phyloP scores from a whole-genome alignment of 1,140 invertebrate species.

The Tetraneura akinire region DNA sequence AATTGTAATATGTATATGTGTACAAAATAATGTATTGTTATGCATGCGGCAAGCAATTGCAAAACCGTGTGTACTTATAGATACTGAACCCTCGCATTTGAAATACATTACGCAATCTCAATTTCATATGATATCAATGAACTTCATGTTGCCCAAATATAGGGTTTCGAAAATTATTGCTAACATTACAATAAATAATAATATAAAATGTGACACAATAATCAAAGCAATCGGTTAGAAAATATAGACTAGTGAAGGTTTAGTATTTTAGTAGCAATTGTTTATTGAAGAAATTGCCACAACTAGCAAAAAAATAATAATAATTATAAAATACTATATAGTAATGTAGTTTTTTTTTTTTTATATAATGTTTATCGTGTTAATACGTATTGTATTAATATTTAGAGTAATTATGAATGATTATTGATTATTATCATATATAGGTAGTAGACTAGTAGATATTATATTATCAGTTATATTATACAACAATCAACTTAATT shows the following conservation, averaged over 20 bases:
- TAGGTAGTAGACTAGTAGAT: too few relatives aligned
- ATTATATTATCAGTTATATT: too few relatives aligned
- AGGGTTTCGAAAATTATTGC: conserved; percentile 20
- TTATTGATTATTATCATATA: too few relatives aligned
- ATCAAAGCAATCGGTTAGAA: neutral
- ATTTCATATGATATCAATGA: conserved; percentile 16
- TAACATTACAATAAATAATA: neutral
- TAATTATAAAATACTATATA: too few relatives aligned
- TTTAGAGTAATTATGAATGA: too few relatives aligned
- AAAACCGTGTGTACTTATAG: neutral
- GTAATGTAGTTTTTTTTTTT: too few relatives aligned
- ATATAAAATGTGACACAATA: conserved; percentile 1
- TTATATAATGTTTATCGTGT: too few relatives aligned
- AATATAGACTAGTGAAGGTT: neutral
- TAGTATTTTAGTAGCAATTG: too few relatives aligned
- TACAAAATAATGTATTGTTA: too few relatives aligned
- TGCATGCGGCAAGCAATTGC: neutral
- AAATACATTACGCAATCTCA: conserved; percentile 3
- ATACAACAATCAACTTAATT: too few relatives aligned
- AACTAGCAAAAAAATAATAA: neutral
- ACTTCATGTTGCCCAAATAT: conserved; percentile 1
- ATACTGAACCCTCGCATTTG: neutral
- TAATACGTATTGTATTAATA: too few relatives aligned
- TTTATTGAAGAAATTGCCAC: neutral
- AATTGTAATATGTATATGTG: neutral